These are phyloP conservation scores for Mesorhabditis spiculigera DNA, from an alignment of 2,888 invertebrate genomes.

Conservation along the genomic window DNA sequence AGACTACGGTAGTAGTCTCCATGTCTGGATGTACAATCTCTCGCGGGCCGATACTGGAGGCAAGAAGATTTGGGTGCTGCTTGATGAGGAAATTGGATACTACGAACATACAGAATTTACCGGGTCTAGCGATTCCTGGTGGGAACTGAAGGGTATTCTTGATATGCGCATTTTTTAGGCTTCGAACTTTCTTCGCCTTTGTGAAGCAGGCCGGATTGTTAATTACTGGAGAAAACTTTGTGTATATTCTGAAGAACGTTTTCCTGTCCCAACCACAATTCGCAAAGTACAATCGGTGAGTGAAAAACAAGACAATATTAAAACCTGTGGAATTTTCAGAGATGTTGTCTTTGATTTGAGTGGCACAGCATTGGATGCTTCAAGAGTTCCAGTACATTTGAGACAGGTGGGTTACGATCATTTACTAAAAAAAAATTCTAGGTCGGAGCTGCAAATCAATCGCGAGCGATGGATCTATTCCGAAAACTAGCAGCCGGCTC, in stretches of 20 bases:
- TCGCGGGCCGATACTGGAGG: conserved; percentile 36
- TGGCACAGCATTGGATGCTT: conserved; percentile 50
- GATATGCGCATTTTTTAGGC: conserved; percentile 24
- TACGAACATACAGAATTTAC: conserved; percentile 58
- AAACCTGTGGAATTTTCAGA: conserved; percentile 14
- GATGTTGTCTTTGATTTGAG: conserved; percentile 48
- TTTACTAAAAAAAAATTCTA: conserved; percentile 42
- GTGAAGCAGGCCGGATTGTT: conserved; percentile 46
- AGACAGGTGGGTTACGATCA: conserved; percentile 42
- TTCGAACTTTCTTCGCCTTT: conserved; percentile 48
- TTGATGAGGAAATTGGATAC: conserved; percentile 52
- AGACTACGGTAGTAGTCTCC: conserved; percentile 54
- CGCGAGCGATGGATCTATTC: conserved; percentile 54
- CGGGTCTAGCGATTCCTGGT: conserved; percentile 52
- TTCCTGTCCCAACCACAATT: conserved; percentile 52
- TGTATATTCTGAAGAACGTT: conserved; percentile 47
- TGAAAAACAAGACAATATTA: neutral
- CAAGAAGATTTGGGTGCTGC: conserved; percentile 47
- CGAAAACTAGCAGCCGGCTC: conserved; percentile 49
- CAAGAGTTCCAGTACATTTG: conserved; percentile 52
- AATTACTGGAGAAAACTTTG: conserved; percentile 52
- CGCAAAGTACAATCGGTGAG: conserved; percentile 46
- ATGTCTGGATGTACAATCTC: conserved; percentile 57
- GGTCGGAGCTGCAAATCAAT: conserved; percentile 45
- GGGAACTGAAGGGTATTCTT: neutral